Evolutionary conservation across 2,113 vertebrate species (phyloP).

Genomic region (Charadrius vociferus): DNA sequence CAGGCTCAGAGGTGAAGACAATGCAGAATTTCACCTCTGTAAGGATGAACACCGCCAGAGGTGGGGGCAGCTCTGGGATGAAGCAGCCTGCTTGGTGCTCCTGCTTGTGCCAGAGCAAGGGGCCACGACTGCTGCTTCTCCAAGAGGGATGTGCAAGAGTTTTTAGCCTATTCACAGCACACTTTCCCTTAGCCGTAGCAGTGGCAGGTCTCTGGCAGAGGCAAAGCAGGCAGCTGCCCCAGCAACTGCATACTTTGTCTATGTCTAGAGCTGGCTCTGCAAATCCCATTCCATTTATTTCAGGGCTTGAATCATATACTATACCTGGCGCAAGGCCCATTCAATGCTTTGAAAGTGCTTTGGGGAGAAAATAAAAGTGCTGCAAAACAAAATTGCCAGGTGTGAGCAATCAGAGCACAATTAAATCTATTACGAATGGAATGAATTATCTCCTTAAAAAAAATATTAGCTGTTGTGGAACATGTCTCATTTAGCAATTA

Average conservation of each 20-base stretch:
- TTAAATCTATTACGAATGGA: conserved; percentile 33
- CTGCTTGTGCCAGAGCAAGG: not conserved
- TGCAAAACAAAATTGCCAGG: conserved; percentile 12
- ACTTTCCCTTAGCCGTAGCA: not conserved
- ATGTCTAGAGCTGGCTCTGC: not conserved
- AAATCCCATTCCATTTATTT: not conserved
- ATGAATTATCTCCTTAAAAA: conserved; percentile 16
- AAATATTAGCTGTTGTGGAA: conserved; percentile 21
- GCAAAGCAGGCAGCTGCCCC: not conserved
- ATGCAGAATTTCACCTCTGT: fast-evolving
- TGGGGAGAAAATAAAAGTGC: not conserved
- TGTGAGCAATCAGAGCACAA: conserved; percentile 48
- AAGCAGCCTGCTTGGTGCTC: not conserved
- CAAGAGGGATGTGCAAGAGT: not conserved
- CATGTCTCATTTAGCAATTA: conserved; percentile 11
- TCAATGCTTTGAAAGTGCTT: not conserved
- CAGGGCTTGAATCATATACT: not conserved
- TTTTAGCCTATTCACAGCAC: not conserved
- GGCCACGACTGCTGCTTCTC: not conserved
- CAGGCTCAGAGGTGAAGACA: not conserved
- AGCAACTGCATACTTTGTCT: not conserved
- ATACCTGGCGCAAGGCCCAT: not conserved
- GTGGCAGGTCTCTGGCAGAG: not conserved
- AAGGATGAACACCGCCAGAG: fast-evolving
- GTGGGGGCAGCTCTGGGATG: not conserved